Conservation (phyloP, 2,797 vertebrate species). For the Xiphophorus birchmanni region DNA sequence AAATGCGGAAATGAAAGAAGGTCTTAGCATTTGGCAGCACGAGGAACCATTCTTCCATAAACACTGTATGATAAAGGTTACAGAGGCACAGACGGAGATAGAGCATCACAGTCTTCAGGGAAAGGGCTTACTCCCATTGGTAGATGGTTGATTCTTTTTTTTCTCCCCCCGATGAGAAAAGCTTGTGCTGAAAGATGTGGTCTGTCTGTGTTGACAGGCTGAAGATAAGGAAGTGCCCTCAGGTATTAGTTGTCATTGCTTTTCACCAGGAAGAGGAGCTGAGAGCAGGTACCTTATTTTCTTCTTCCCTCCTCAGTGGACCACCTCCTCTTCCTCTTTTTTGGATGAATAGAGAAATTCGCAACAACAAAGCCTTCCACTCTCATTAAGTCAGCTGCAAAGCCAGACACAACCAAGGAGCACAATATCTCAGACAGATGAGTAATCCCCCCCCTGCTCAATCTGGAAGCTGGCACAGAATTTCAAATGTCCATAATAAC, state of each 20-base stretch:
- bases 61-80: constrained; percentile 74
- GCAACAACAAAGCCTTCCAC: constrained; percentile 85
- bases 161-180: constrained; percentile 70
- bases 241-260: constrained; percentile 92
- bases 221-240: constrained; percentile 89
- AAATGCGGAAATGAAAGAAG: constrained; percentile 79
- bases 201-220: constrained; percentile 89
- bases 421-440: constrained; percentile 79
- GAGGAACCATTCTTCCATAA: constrained; percentile 72
- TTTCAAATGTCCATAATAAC: constrained; percentile 84
- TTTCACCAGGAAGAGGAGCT: constrained; percentile 77
- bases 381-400: constrained; percentile 84
- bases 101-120: constrained; percentile 65
- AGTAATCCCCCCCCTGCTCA: constrained; percentile 80
- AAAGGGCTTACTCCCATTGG: constrained; percentile 75
- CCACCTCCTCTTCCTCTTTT: constrained; percentile 79
- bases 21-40: constrained; percentile 60
- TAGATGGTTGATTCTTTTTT: constrained; percentile 59
- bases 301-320: constrained; percentile 68
- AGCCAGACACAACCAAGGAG: constrained; percentile 77
- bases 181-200: constrained; percentile 85
- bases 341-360: constrained; percentile 86
- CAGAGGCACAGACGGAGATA: constrained; percentile 70
- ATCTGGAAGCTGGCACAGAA: constrained; percentile 79
- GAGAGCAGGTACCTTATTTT: constrained; percentile 71